A percentile compares a stretch with the other conserved stretches of the same genome.
phyloP scores from a whole-genome alignment of 1,140 invertebrate species.

The Drosophila bifasciata region DNA sequence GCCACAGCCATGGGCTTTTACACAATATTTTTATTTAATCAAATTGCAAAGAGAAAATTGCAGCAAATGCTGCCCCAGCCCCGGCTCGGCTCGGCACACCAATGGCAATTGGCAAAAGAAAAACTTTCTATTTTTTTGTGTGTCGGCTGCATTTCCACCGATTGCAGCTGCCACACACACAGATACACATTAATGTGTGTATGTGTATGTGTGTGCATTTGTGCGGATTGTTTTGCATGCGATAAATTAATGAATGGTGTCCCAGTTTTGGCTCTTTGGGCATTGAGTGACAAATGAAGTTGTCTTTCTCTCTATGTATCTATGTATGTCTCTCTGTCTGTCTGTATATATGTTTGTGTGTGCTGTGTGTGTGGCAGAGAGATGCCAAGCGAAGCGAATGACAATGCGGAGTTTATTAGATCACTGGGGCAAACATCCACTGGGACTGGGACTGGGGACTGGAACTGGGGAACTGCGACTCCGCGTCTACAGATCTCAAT shows the following conservation, averaged over 20 bases:
- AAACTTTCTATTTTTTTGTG: constrained; percentile 81
- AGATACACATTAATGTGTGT: no score
- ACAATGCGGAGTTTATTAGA: constrained; percentile 56
- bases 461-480: no score
- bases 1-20: constrained; percentile 60
- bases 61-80: constrained; percentile 34
- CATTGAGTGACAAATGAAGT: constrained; percentile 62
- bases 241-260: constrained; percentile 73
- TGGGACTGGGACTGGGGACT: constrained; percentile 19
- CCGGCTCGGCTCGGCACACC: no score
- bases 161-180: constrained; percentile 49
- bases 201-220: constrained; percentile 26
- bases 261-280: constrained; percentile 55
- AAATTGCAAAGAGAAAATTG: constrained; percentile 82
- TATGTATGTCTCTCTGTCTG: constrained; percentile 2
- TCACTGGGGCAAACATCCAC: constrained; percentile 46
- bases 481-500: background rate
- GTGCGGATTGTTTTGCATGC: constrained; percentile 68
- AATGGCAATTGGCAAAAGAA: constrained; percentile 50
- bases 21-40: constrained; percentile 83
- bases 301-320: constrained; percentile 10
- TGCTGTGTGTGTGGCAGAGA: constrained; percentile 1
- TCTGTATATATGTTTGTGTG: background rate
- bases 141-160: constrained; percentile 55
- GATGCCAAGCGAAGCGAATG: constrained; percentile 41